Base-by-base conservation (phyloP, 2,888 invertebrate species). In the Megastigmus dorsalis region DNA sequence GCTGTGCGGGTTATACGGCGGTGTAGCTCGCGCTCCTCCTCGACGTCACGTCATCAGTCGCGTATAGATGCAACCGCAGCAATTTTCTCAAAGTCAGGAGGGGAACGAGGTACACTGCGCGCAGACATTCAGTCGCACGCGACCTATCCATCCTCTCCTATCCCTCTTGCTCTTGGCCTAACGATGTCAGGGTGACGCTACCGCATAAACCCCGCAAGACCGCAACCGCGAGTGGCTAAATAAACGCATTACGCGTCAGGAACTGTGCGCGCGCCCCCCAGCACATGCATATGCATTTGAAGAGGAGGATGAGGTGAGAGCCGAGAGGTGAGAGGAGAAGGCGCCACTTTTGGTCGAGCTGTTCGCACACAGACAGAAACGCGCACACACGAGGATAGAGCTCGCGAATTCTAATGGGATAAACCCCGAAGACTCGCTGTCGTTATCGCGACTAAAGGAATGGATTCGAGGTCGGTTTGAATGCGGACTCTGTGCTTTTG, bases 221-320 rank as follows among this genome's bases (percentile, higher is more conserved):
- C 75, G 54, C 70, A 69, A 66, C 75, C 66, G 59, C 75, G 43
- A 60, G 68, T 48, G 68, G 48, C 78, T 76, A 77, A 79, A 81
- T 76, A 80, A 82, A 82, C 81, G 79, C 77, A 78, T 79, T 77
- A 81, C 77, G 72, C 76, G 57, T 62, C 38, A 30, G 33, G 33
- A 75, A n/a, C 10, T 43, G 45, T 10, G 65, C 38, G 65, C n/a
- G 50, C 2, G 26, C 5, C 23, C 4, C 13, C 23, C 15, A 76
- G 76, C n/a, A 20, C 36, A 81, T 82, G 82, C 82, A 82, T 82
- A 83, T 82, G 83, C 81, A 83, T 82, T 77, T 79, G 71, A 79
- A 78, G 78, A 30, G 10, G 10, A 26, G 54, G 7, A 48, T 1
- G 20, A 20, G 10, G n/a, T n/a, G n/a, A n/a, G n/a, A n/a, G n/a